Evolutionary conservation across 2,113 vertebrate species (phyloP).

Genomic region (Muscicapa adusta): DNA sequence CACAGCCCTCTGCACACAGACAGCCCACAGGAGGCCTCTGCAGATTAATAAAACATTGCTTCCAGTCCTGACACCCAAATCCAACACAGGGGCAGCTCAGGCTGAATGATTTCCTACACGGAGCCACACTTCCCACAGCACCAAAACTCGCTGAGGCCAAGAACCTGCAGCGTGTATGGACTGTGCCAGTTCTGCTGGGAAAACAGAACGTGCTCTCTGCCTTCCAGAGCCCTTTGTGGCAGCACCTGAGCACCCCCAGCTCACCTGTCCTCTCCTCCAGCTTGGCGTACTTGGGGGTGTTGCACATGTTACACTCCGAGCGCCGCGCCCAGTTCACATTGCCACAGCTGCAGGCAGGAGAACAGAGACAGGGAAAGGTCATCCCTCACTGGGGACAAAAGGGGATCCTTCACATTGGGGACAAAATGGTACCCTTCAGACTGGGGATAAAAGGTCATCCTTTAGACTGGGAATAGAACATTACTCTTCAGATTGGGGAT

Average conservation of each 20-base stretch:
- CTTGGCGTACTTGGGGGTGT: slow-evolving; percentile 97
- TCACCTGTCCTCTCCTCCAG: slow-evolving; percentile 96
- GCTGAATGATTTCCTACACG: background rate
- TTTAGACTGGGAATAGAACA: background rate
- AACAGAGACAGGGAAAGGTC: background rate
- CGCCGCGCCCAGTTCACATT: slow-evolving; percentile 98
- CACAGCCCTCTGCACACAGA: accelerated
- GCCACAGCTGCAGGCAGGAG: slow-evolving; percentile 81
- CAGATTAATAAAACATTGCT: background rate
- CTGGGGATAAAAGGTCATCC: background rate
- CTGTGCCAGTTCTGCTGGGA: too few species aligned
- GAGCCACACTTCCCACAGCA: background rate
- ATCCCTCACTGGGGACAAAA: too few species aligned
- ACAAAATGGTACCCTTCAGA: too few species aligned
- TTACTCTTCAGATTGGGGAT: too few species aligned
- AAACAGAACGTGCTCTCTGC: accelerated
- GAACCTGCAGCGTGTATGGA: accelerated
- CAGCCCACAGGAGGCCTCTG: background rate
- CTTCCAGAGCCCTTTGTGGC: accelerated
- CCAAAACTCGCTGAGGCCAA: accelerated
- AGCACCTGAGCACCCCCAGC: background rate
- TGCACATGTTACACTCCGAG: slow-evolving; percentile 99
- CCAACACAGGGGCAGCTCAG: accelerated
- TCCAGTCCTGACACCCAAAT: background rate
- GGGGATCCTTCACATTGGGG: accelerated